Evolutionary conservation across 2,113 vertebrate species (phyloP), one percentile per base, ranked within the genome.

Genomic region (Clarias macrocephalus): DNA sequence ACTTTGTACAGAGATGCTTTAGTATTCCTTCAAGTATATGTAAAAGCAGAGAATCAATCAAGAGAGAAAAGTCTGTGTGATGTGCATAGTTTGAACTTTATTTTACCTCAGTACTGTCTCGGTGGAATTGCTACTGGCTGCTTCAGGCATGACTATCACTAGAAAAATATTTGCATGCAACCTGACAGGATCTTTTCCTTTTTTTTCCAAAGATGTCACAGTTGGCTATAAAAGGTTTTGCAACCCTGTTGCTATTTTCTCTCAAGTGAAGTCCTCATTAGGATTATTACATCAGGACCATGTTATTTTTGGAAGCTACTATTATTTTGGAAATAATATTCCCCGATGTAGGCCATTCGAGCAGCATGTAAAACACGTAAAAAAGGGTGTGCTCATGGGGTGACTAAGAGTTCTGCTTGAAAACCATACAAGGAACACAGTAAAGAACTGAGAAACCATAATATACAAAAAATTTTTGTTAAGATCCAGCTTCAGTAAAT

Each of bases 131-230:
- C 87, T 82, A 56, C 42, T 42, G 85, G 85, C 73, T 90, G 88
- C 92, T 93, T 89, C 88, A 90, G 90, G 90, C 88, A 89, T 89
- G 89, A 92, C 85, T 82, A 85, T 75, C 77, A 86, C 89, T 85
- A 52, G 83, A 83, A 84, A 91, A 89, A 91, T 79, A 87, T 89
- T 92, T 90, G 87, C 72, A 94, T 92, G 76, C 89, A 91, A 91
- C 91, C 90, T 94, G 94, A 95, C 93, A 94, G 93, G 87, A 94
- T 92, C 91, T 90, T 91, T 92, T 93, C 92, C 91, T 56, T 91
- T 63, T 88, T 48, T 48, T 8, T 8, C 90, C 93, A 92, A 91
- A 91, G 87, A 93, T 89, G 88, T 93, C 92, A 92, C 81, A 89
- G 91, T 87, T 52, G 88, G 68, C 79, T 60, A 92, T 90, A 89